phyloP scores from a whole-genome alignment of 2,113 vertebrate genomes.

The Anolis sagrei region DNA sequence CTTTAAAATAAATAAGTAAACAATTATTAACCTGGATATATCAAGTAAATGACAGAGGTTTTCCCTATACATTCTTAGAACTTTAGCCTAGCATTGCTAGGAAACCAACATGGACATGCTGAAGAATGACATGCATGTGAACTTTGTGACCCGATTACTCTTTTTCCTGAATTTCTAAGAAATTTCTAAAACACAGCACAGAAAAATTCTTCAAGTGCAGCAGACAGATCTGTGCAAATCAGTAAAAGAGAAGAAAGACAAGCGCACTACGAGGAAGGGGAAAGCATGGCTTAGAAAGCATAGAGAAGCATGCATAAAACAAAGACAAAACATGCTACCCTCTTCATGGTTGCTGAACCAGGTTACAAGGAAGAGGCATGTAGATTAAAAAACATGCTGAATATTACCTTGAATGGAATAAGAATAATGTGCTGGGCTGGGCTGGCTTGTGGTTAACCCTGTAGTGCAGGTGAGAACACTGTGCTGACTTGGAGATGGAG shows the following conservation, averaged over 20 bases:
- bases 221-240: constrained; percentile 22
- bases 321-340: constrained; percentile 56
- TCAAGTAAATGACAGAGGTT: background rate
- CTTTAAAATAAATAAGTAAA: background rate
- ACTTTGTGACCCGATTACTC: background rate
- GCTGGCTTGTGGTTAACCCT: constrained; percentile 93
- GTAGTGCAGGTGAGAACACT: constrained; percentile 97
- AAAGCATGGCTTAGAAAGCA: constrained; percentile 53
- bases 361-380: constrained; percentile 63
- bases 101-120: constrained; percentile 53
- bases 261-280: background rate
- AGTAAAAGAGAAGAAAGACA: constrained; percentile 23
- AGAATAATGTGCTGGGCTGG: constrained; percentile 95
- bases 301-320: constrained; percentile 76
- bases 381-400: constrained; percentile 81
- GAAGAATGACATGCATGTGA: constrained; percentile 60
- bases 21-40: background rate
- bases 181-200: constrained; percentile 61
- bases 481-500: constrained; percentile 93
- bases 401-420: constrained; percentile 94
- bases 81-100: constrained; percentile 31
- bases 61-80: background rate
- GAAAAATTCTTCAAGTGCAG: constrained; percentile 52
- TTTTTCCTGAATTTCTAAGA: constrained; percentile 30
- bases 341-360: constrained; percentile 60